These are phyloP conservation scores for Cyclargus thomasi DNA, from an alignment of 1,140 invertebrate species.

Conservation along the genomic window DNA sequence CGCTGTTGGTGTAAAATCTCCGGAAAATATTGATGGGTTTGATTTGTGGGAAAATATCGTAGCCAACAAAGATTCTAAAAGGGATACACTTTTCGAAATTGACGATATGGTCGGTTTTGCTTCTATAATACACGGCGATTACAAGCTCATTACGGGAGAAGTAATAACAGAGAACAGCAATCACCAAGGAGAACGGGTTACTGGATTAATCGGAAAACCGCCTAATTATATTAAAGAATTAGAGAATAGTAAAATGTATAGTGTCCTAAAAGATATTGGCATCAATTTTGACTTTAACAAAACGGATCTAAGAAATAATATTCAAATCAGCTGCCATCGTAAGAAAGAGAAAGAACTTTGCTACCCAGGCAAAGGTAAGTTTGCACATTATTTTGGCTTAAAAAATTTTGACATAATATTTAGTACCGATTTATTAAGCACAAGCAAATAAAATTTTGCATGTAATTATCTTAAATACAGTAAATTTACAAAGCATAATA, in stretches of 20 bases:
- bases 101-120: slow-evolving; percentile 47
- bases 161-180: slow-evolving; percentile 32
- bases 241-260: slow-evolving; percentile 41
- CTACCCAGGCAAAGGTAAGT: slow-evolving; percentile 45
- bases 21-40: slow-evolving; percentile 48
- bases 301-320: slow-evolving; percentile 34
- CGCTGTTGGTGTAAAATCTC: slow-evolving; percentile 37
- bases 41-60: slow-evolving; percentile 51
- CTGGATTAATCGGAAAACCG: slow-evolving; percentile 36
- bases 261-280: slow-evolving; percentile 36
- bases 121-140: slow-evolving; percentile 47
- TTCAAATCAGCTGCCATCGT: slow-evolving; percentile 39
- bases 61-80: slow-evolving; percentile 38
- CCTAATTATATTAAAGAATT: slow-evolving; percentile 44
- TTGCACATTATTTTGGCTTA: neutral
- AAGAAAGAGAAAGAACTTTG: slow-evolving; percentile 27
- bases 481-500: too few relatives aligned
- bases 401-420: too few relatives aligned
- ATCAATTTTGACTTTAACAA: slow-evolving; percentile 32
- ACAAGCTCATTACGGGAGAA: slow-evolving; percentile 50
- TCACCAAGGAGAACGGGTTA: slow-evolving; percentile 45
- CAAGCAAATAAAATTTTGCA: too few relatives aligned
- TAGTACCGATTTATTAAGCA: too few relatives aligned
- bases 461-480: too few relatives aligned
- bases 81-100: slow-evolving; percentile 51